phyloP scores from a whole-genome alignment of 1,140 invertebrate genomes.

The Lordiphosa clarofinis region DNA sequence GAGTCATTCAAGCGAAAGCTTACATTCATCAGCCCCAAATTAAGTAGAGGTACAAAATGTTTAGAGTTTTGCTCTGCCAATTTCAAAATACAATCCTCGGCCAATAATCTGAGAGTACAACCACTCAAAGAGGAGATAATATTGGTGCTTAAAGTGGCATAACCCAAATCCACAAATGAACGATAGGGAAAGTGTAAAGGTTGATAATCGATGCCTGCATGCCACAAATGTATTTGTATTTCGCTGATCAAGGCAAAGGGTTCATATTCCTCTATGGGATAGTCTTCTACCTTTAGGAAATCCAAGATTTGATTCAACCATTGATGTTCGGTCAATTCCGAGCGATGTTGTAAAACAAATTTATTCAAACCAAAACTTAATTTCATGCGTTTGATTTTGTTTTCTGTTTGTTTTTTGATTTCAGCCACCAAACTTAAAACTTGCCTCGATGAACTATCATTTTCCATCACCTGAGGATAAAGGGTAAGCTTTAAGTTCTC shows the following conservation, averaged over 20 bases:
- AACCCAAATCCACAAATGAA: slow-evolving; percentile 88
- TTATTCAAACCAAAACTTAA: slow-evolving; percentile 90
- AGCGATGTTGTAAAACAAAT: slow-evolving; percentile 88
- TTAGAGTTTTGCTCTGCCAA: no score
- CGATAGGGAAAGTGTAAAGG: slow-evolving; percentile 89
- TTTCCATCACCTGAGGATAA: slow-evolving; percentile 80
- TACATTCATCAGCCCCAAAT: slow-evolving; percentile 91
- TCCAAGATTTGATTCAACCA: slow-evolving; percentile 94
- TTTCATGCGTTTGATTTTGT: slow-evolving; percentile 82
- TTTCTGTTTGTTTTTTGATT: slow-evolving; percentile 80
- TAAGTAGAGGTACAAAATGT: no score
- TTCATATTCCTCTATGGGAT: slow-evolving; percentile 93
- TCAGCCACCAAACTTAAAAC: slow-evolving; percentile 90
- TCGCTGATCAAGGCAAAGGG: slow-evolving; percentile 93
- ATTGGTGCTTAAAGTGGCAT: slow-evolving; percentile 93
- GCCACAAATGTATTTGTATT: slow-evolving; percentile 93
- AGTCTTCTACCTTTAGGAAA: slow-evolving; percentile 94
- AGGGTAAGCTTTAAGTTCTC: slow-evolving; percentile 81
- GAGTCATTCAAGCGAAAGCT: slow-evolving; percentile 88
- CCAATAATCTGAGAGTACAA: slow-evolving; percentile 90
- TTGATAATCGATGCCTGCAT: slow-evolving; percentile 93
- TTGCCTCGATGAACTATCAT: slow-evolving; percentile 53
- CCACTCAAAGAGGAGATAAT: slow-evolving; percentile 91
- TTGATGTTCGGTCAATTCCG: slow-evolving; percentile 83
- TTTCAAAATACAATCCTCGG: slow-evolving; percentile 90